phyloP scores from a whole-genome alignment of 2,888 invertebrate genomes.

The Ischnura elegans region DNA sequence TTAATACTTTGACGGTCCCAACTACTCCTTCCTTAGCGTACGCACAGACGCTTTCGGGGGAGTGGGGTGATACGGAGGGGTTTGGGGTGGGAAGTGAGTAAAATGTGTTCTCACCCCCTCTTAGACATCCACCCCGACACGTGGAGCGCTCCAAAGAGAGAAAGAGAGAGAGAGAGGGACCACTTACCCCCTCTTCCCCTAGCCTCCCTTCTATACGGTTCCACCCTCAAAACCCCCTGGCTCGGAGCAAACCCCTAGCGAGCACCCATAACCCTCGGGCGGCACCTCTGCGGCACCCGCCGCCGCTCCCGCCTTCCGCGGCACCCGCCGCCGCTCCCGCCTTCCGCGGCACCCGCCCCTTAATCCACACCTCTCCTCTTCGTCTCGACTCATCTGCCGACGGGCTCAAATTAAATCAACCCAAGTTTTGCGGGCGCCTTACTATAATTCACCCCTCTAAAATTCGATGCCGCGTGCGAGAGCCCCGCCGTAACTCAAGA shows the following conservation, averaged over 20 bases:
- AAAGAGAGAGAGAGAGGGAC: no score
- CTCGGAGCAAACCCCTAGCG: not conserved
- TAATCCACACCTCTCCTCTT: slow-evolving; percentile 64
- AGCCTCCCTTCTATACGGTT: not conserved
- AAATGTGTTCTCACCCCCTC: no score
- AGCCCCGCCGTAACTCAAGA: not conserved
- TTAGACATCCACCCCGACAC: not conserved
- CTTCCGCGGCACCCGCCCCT: not conserved
- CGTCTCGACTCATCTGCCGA: slow-evolving; percentile 30
- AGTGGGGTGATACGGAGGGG: no score
- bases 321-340: not conserved
- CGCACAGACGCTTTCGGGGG: no score
- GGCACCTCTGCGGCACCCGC: not conserved
- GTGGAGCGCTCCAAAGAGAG: slow-evolving; percentile 36
- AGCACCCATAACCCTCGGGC: not conserved
- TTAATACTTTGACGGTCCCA: no score
- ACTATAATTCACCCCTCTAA: slow-evolving; percentile 33
- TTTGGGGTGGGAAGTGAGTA: no score
- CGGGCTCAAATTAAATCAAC: slow-evolving; percentile 60
- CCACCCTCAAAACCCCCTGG: not conserved
- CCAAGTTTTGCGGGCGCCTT: slow-evolving; percentile 52
- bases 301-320: not conserved
- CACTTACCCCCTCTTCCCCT: slow-evolving; percentile 1
- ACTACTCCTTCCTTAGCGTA: no score
- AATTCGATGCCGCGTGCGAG: slow-evolving; percentile 33